A percentile compares a stretch with the other conserved stretches of the same genome.
These are phyloP conservation scores for Penaeus japonicus DNA, from an alignment of 1,140 invertebrate species.

Conservation along the genomic window DNA sequence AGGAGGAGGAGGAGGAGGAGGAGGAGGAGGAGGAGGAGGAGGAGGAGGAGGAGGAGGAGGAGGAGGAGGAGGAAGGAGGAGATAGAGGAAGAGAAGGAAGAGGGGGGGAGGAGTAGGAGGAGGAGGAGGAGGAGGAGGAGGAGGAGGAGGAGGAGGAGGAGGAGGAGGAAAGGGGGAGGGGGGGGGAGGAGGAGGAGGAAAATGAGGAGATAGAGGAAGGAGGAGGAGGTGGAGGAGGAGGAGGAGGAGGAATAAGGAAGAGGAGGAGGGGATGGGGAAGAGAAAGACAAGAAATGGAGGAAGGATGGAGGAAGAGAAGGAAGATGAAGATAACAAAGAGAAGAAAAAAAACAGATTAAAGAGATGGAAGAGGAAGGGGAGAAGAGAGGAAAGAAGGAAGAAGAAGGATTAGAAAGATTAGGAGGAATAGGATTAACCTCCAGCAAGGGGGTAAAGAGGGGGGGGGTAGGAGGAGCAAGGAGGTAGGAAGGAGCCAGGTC, in stretches of 20 bases:
- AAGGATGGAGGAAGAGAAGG: too few species aligned
- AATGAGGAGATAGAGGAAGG: neutral
- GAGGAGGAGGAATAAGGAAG: too few species aligned
- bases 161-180: neutral
- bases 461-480: too few species aligned
- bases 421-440: neutral
- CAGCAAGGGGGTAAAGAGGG: neutral
- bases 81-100: neutral
- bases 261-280: too few species aligned
- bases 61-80: neutral
- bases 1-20: too few species aligned
- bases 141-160: conserved; percentile 1
- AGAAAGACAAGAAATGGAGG: too few species aligned
- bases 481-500: too few species aligned
- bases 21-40: neutral
- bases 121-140: neutral
- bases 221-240: neutral
- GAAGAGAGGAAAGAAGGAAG: neutral
- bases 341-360: too few species aligned
- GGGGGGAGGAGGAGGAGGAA: neutral
- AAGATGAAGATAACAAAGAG: too few species aligned
- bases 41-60: neutral
- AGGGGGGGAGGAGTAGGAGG: neutral
- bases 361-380: too few species aligned
- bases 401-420: neutral